Conservation (phyloP, 64 coral and sea anemone genomes). For the Acropora tenuis region DNA sequence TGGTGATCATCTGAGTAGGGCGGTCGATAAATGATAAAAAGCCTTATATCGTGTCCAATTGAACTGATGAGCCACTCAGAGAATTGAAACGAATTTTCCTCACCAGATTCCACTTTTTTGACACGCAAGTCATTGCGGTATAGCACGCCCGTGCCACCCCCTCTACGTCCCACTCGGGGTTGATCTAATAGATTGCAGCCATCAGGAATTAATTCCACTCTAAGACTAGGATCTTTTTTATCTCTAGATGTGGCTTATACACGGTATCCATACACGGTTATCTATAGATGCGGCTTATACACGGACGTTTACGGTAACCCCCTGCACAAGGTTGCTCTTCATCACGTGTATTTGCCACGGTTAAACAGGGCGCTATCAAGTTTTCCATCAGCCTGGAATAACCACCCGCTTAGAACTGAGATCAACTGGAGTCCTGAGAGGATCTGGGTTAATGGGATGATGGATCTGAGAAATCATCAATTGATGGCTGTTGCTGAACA, state of each 20-base stretch:
- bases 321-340: slow-evolving; percentile 26
- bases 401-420: slow-evolving; percentile 37
- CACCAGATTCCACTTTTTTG: no score
- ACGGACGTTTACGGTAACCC: not conserved
- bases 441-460: slow-evolving; percentile 34
- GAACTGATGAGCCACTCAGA: slow-evolving; percentile 36
- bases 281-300: no score
- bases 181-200: slow-evolving; percentile 23
- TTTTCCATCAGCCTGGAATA: slow-evolving; percentile 23
- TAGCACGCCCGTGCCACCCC: slow-evolving; percentile 20
- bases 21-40: slow-evolving; percentile 14
- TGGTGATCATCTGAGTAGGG: no score
- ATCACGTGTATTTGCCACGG: slow-evolving; percentile 26
- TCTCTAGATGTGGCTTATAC: no score
- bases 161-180: slow-evolving; percentile 16
- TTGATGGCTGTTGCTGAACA: not conserved
- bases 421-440: slow-evolving; percentile 7
- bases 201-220: slow-evolving; percentile 23
- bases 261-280: no score
- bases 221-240: slow-evolving; percentile 29
- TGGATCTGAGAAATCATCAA: not conserved
- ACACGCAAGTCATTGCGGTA: slow-evolving; percentile 11
- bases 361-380: slow-evolving; percentile 38
- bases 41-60: not conserved
- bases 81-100: slow-evolving; percentile 25